Percentiles rank a stretch among this genome's conserved stretches.
Evolutionary conservation across 64 coral and sea anemone genomes (phyloP).

Genomic region (Exaiptasia diaphana): DNA sequence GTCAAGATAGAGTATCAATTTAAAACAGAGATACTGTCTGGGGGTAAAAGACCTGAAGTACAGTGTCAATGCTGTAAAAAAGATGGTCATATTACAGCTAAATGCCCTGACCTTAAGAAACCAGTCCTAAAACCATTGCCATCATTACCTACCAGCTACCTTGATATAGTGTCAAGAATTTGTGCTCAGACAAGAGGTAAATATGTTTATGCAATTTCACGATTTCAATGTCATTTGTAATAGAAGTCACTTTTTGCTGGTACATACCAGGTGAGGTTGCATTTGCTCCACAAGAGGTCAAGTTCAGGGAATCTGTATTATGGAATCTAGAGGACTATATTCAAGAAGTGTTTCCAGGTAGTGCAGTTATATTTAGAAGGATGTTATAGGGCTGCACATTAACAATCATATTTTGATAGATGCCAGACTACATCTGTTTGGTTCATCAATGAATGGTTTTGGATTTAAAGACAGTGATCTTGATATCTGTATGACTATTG

Average conservation of each 20-base stretch:
- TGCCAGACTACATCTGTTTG: slow-evolving; percentile 82
- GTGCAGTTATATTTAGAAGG: no score
- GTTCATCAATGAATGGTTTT: slow-evolving; percentile 90
- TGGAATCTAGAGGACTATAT: slow-evolving; percentile 44
- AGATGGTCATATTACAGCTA: slow-evolving; percentile 69
- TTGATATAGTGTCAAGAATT: background rate
- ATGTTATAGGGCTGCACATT: no score
- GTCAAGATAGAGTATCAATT: background rate
- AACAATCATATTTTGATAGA: no score
- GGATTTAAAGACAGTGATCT: slow-evolving; percentile 84
- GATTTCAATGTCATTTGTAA: no score
- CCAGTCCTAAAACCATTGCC: slow-evolving; percentile 43
- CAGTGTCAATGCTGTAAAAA: slow-evolving; percentile 68
- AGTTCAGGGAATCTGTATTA: slow-evolving; percentile 29
- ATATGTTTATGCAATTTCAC: no score
- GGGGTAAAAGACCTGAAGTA: slow-evolving; percentile 28
- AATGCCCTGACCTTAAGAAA: slow-evolving; percentile 66
- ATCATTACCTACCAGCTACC: background rate
- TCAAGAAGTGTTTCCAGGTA: slow-evolving; percentile 51
- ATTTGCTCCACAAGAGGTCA: slow-evolving; percentile 20
- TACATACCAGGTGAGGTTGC: slow-evolving; percentile 67
- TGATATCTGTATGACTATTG: slow-evolving; percentile 91
- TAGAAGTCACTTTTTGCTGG: no score
- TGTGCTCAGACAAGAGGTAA: no score
- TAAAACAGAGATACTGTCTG: slow-evolving; percentile 26